Conservation (phyloP, 2,113 vertebrate genomes). For the Gallinago paraguaiae region DNA sequence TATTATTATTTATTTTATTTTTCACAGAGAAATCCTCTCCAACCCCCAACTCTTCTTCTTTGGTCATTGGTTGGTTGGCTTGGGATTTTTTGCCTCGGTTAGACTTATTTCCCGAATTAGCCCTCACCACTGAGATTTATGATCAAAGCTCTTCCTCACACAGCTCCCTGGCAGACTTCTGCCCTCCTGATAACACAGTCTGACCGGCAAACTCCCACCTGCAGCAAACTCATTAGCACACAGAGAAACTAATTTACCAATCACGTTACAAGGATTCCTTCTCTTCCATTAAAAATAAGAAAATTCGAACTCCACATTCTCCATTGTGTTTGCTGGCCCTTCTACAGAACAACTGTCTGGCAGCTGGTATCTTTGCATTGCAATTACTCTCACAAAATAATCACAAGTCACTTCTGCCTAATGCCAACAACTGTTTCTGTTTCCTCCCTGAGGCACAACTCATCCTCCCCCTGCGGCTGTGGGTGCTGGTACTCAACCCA, state of each 20-base stretch:
- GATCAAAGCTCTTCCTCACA: background rate
- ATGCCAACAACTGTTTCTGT: background rate
- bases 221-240: background rate
- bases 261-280: background rate
- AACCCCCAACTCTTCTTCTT: background rate
- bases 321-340: background rate
- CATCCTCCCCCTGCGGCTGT: background rate
- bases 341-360: background rate
- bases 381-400: background rate
- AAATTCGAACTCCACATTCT: background rate
- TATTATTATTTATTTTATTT: background rate
- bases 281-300: background rate
- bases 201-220: background rate
- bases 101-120: background rate
- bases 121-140: background rate
- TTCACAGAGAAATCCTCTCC: background rate
- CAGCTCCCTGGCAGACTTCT: background rate
- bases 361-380: background rate
- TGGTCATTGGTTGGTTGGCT: background rate
- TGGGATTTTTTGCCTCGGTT: background rate
- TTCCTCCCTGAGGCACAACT: background rate
- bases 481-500: background rate
- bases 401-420: background rate
- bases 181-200: background rate
- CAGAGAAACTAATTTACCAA: background rate